Conservation (phyloP, 2,888 invertebrate species). For the Euspilapteryx auroguttella region DNA sequence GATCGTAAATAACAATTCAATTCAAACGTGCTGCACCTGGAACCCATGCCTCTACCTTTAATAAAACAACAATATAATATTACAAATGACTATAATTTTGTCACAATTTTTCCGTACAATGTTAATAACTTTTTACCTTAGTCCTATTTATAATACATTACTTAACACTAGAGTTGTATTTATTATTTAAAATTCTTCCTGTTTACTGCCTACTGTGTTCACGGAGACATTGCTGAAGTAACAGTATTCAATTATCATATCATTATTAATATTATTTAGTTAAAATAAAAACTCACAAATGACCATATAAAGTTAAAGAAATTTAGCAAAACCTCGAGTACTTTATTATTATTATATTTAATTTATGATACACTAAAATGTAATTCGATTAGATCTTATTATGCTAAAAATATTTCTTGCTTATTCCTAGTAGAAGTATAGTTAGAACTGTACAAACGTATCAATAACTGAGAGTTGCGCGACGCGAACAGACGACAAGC, state of each 20-base stretch:
- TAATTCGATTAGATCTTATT: constrained; percentile 60
- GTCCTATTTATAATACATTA: constrained; percentile 58
- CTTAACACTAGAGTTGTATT: constrained; percentile 55
- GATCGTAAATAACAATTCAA: too few relatives aligned
- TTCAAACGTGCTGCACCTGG: too few relatives aligned
- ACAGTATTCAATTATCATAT: constrained; percentile 13
- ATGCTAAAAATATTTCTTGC: constrained; percentile 57
- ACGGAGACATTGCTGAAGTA: constrained; percentile 42
- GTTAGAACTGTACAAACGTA: constrained; percentile 58
- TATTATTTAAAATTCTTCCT: constrained; percentile 55
- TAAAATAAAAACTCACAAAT: constrained; percentile 30
- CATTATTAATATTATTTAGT: constrained; percentile 12
- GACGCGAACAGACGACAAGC: background rate
- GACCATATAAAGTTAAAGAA: constrained; percentile 39
- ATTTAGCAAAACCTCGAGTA: constrained; percentile 36
- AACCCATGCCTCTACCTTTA: too few relatives aligned
- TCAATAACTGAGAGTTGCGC: constrained; percentile 17
- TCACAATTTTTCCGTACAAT: constrained; percentile 64
- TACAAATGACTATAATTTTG: constrained; percentile 65
- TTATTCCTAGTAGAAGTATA: constrained; percentile 54
- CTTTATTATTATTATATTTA: constrained; percentile 30
- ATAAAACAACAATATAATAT: constrained; percentile 55
- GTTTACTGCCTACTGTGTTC: constrained; percentile 53
- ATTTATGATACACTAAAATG: constrained; percentile 50
- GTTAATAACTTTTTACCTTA: constrained; percentile 63